These are phyloP conservation scores for Dexiosoma caninum DNA, from an alignment of 2,888 invertebrate genomes.

Conservation along the genomic window DNA sequence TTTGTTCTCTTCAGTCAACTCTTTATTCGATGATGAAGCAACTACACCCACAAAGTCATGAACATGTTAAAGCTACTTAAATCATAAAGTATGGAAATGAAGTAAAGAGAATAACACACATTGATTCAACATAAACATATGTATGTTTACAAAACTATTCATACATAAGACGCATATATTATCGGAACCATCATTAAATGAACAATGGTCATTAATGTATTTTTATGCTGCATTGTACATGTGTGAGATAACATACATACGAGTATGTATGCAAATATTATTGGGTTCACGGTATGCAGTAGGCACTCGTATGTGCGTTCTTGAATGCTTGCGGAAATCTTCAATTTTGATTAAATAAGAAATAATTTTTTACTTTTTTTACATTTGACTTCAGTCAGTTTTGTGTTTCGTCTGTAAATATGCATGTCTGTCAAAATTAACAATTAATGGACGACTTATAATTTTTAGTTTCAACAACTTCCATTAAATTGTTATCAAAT, in stretches of 20 bases:
- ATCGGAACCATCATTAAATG: conserved; percentile 5
- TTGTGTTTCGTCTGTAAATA: no score
- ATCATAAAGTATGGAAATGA: conserved; percentile 11
- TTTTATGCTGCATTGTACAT: background rate
- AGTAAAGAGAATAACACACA: background rate
- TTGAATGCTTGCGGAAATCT: no score
- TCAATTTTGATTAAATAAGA: no score
- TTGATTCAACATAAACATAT: background rate
- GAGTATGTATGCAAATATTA: no score
- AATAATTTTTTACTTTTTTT: no score
- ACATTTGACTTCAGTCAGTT: no score
- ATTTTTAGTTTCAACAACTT: no score
- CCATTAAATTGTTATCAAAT: no score
- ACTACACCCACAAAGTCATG: background rate
- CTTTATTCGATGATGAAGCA: conserved; percentile 11
- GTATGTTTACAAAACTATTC: background rate
- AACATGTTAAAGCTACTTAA: conserved; percentile 16
- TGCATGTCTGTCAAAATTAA: no score
- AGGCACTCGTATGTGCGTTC: no score
- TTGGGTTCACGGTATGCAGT: no score
- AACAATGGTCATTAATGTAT: conserved; percentile 26
- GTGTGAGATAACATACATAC: background rate
- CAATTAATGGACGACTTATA: no score
- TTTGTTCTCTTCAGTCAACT: background rate
- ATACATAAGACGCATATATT: background rate